Conservation (phyloP, 2,113 vertebrate species). For the Isurus oxyrinchus region DNA sequence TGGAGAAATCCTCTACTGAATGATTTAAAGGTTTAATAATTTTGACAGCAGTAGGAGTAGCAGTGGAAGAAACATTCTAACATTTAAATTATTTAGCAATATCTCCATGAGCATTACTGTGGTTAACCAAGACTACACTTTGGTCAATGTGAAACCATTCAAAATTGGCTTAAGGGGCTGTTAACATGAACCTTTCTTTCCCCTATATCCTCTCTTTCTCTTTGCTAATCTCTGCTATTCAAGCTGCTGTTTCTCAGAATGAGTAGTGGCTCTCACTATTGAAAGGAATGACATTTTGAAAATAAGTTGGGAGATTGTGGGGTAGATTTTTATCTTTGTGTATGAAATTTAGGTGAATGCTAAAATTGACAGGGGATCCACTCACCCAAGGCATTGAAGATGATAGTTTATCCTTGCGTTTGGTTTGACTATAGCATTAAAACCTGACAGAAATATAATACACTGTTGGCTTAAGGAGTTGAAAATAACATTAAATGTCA, state of each 20-base stretch:
- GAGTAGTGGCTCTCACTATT: not conserved
- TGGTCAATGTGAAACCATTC: not conserved
- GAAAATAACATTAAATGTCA: not conserved
- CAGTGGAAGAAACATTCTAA: not conserved
- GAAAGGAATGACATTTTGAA: not conserved
- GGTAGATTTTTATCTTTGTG: not conserved
- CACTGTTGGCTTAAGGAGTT: not conserved
- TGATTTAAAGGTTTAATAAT: not conserved
- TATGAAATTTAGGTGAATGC: not conserved
- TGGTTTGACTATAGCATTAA: not conserved
- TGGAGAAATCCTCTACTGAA: not conserved
- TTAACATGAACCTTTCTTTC: not conserved
- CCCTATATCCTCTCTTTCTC: not conserved
- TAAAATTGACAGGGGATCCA: not conserved
- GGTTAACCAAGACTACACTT: not conserved
- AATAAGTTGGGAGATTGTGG: not conserved
- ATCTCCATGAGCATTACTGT: not conserved
- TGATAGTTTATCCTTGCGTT: not conserved
- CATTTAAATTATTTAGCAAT: not conserved
- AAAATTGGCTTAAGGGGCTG: not conserved
- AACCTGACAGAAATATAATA: not conserved
- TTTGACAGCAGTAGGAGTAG: not conserved
- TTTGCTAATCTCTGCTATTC: not conserved
- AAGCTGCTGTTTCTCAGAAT: not conserved
- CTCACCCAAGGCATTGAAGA: not conserved